Percentiles rank a stretch among this genome's conserved stretches.
Conservation (phyloP, 2,797 vertebrate species). For the Ispidina picta region DNA sequence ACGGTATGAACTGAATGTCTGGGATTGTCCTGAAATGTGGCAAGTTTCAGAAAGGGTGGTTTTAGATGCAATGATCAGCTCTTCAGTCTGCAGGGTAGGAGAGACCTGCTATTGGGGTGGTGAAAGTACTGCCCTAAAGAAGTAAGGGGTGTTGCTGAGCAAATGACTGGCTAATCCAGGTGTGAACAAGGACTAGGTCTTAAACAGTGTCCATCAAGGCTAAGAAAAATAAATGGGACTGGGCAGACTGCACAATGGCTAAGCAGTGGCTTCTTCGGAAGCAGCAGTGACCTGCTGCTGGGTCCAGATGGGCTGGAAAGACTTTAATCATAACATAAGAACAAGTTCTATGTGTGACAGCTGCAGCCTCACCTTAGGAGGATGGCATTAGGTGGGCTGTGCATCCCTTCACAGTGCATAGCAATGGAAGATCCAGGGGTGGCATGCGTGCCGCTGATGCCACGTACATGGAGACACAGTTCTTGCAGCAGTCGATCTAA, state of each 20-base stretch:
- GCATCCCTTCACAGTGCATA: background rate
- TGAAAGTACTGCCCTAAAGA: background rate
- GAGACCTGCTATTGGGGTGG: background rate
- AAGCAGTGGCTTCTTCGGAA: background rate
- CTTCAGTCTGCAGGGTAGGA: background rate
- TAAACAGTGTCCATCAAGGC: background rate
- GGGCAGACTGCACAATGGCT: background rate
- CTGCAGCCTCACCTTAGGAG: background rate
- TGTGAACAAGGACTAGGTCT: background rate
- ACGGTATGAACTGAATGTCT: background rate
- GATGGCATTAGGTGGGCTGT: background rate
- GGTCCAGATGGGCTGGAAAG: background rate
- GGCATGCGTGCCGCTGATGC: rapidly evolving
- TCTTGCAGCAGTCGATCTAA: background rate
- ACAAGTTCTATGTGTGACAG: background rate
- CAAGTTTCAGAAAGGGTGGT: background rate
- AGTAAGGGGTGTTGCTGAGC: background rate
- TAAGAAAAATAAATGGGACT: background rate
- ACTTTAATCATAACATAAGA: background rate
- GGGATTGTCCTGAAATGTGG: background rate
- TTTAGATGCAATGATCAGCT: background rate
- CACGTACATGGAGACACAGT: rapidly evolving
- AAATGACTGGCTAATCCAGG: background rate
- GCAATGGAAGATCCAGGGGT: background rate
- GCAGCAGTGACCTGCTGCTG: background rate